Evolutionary conservation across 2,888 invertebrate species (phyloP), one percentile per base, ranked within the genome.

Genomic region (Lycophotia porphyrea): DNA sequence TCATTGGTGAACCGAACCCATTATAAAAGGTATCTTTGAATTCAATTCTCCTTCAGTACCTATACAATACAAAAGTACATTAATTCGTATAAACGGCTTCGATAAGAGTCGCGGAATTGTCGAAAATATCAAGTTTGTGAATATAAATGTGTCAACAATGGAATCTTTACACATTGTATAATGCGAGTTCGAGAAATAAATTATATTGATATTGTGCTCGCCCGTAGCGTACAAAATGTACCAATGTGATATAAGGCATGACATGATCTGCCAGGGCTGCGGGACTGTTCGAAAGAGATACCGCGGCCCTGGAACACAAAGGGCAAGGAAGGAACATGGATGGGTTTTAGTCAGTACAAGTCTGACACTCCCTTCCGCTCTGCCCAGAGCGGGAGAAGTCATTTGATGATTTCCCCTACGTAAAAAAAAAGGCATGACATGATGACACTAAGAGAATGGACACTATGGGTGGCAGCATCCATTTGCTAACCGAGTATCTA

Each of bases 21-120:
- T 63, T 67, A 63, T 55, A 18, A 70, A 58, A 77, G 52, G 65
- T 31, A 31, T 21, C 34, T 52, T 58, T 76, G 31, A 75, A 76
- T 81, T 76, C 72, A 71, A 75, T 84, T 87, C 84, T 69, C 66
- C 60, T 72, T 80, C 67, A 55, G 61, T 67, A n/a, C n/a, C n/a
- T n/a, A 70, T 84, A 70, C 74, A 39, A 47, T 76, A 81, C 61
- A 55, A 80, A 55, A 60, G 44, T 42, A 78, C 68, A 72, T 82
- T 83, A 69, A 72, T 76, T 84, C 73, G 34, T 49, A 69, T 71
- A 76, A 69, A 84, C 81, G 65, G 49, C 60, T 42, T 49, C 47
- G 73, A 69, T 82, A 84, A 71, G 61, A 76, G 73, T 84, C 76
- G 60, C 68, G 15, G 47, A 73, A 74, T 61, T 64, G 67, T 55